Evolutionary conservation across 2,888 invertebrate species (phyloP).

Genomic region (Hyposoter dolosus): DNA sequence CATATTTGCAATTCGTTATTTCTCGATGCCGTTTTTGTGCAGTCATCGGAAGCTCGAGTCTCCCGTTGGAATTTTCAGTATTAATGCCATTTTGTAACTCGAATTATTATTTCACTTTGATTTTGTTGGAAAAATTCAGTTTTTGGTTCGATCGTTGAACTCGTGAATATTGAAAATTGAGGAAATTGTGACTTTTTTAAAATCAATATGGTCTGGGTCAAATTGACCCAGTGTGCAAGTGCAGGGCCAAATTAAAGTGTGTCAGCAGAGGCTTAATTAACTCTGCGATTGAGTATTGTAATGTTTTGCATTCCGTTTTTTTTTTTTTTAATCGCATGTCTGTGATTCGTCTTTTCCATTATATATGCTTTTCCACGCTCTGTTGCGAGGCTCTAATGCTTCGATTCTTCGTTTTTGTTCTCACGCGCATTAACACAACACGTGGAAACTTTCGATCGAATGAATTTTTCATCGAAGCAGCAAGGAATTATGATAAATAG

Average conservation of each 20-base stretch:
- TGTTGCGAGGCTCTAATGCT: neutral
- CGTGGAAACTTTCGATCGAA: slow-evolving; percentile 11
- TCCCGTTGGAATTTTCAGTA: neutral
- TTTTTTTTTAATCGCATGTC: neutral
- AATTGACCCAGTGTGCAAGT: no score
- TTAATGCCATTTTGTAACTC: neutral
- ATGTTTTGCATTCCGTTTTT: neutral
- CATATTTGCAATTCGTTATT: neutral
- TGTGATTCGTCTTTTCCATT: neutral
- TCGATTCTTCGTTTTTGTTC: neutral
- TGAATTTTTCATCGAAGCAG: slow-evolving; percentile 22
- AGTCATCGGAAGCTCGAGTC: no score
- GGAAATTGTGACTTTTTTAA: no score
- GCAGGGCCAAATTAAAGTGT: no score
- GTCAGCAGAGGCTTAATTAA: neutral
- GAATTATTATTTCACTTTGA: neutral
- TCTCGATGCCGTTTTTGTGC: neutral
- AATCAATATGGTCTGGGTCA: no score
- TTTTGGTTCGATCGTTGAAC: no score
- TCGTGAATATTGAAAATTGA: no score
- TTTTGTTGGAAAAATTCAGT: no score
- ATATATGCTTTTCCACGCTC: neutral
- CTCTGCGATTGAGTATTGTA: neutral
- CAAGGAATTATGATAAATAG: slow-evolving; percentile 23
- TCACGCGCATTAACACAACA: neutral